Percentiles rank a stretch among this genome's conserved stretches.
These are phyloP conservation scores for Plebejus argus DNA, from an alignment of 2,888 invertebrate genomes.

Conservation along the genomic window DNA sequence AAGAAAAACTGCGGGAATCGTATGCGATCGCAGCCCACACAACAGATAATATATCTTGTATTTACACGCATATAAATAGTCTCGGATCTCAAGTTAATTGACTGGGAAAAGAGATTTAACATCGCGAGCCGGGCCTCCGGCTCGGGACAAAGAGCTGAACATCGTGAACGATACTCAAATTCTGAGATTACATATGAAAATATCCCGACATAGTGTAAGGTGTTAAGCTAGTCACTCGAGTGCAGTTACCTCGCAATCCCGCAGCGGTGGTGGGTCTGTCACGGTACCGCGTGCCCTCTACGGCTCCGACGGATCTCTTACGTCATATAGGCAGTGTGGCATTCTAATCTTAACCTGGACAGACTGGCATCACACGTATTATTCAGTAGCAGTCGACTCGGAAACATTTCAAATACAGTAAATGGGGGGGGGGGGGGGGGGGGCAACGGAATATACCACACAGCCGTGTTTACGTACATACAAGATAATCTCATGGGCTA, in stretches of 20 bases:
- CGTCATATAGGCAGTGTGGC: conserved; percentile 75
- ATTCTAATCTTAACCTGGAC: conserved; percentile 74
- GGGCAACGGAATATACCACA: conserved; percentile 44
- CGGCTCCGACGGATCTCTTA: conserved; percentile 67
- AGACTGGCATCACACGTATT: conserved; percentile 70
- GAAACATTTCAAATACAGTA: conserved; percentile 45
- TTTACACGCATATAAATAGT: conserved; percentile 12
- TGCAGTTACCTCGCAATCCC: conserved; percentile 75
- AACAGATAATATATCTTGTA: background rate
- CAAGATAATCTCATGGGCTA: conserved; percentile 45
- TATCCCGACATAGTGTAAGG: conserved; percentile 39
- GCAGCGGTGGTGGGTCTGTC: conserved; percentile 59
- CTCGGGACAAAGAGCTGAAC: background rate
- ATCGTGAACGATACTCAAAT: conserved; percentile 16
- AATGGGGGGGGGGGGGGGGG: conserved; percentile 34
- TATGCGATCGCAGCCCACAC: background rate
- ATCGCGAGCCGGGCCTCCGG: background rate
- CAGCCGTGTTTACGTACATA: conserved; percentile 44
- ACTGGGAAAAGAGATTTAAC: background rate
- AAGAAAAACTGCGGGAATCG: background rate
- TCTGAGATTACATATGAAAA: conserved; percentile 39
- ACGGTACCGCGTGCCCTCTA: conserved; percentile 53
- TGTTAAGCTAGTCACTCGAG: conserved; percentile 61
- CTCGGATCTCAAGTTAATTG: background rate
- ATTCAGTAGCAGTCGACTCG: conserved; percentile 46